These are phyloP conservation scores for Trematocara unimaculatum DNA, from an alignment of 2,113 vertebrate genomes.

Conservation along the genomic window DNA sequence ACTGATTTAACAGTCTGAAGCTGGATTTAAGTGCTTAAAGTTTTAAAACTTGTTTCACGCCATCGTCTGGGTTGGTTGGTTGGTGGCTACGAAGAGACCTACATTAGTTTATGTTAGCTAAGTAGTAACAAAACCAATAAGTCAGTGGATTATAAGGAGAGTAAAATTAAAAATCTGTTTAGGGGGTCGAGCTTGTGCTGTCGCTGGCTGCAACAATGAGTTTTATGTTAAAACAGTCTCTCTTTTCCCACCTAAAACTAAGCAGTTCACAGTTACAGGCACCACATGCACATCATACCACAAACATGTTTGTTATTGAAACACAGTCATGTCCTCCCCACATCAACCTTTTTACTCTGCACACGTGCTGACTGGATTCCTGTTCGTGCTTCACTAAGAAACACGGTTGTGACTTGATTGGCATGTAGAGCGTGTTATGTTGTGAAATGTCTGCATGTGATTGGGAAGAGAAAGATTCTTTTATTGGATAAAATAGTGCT, in stretches of 20 bases:
- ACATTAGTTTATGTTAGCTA: not conserved
- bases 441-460: not conserved
- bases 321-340: not conserved
- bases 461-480: not conserved
- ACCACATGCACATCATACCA: not conserved
- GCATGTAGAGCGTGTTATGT: not conserved
- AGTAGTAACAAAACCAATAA: not conserved
- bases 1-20: not conserved
- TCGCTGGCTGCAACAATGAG: not conserved
- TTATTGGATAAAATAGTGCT: not conserved
- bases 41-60: not conserved
- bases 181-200: not conserved
- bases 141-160: not conserved
- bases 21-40: not conserved
- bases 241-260: not conserved
- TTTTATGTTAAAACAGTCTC: not conserved
- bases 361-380: not conserved
- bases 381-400: not conserved
- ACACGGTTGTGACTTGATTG: not conserved
- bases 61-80: not conserved
- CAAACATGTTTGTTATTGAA: not conserved
- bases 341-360: not conserved
- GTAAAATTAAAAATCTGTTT: fast-evolving
- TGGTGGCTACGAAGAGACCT: not conserved
- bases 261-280: not conserved